Evolutionary conservation across 2,888 invertebrate species (phyloP).

Genomic region (Chesias legatella): DNA sequence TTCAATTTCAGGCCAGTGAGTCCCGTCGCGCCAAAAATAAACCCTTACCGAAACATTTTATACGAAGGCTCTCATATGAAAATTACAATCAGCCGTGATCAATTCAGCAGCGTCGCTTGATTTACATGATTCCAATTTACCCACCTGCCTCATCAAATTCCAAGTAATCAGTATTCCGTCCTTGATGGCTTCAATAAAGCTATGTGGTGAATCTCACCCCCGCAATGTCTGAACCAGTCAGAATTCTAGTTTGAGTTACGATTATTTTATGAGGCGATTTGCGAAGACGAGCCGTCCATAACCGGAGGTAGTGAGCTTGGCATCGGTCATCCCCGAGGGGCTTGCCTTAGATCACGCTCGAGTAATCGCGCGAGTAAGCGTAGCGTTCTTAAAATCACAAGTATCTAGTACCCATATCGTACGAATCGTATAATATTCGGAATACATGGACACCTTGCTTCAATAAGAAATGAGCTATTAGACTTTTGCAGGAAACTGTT

Average conservation of each 20-base stretch:
- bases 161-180: slow-evolving; percentile 19
- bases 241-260: slow-evolving; percentile 19
- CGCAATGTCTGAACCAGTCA: slow-evolving; percentile 7
- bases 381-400: no score
- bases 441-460: no score
- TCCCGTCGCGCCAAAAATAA: no score
- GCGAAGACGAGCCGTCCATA: slow-evolving; percentile 19
- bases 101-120: slow-evolving; percentile 14
- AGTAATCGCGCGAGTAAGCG: neutral
- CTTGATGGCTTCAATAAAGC: slow-evolving; percentile 23
- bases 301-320: slow-evolving; percentile 17
- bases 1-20: no score
- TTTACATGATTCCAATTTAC: slow-evolving; percentile 25
- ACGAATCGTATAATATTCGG: no score
- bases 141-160: slow-evolving; percentile 24
- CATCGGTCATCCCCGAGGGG: slow-evolving; percentile 15
- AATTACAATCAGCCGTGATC: slow-evolving; percentile 18
- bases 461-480: no score
- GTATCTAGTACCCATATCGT: no score
- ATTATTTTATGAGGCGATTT: slow-evolving; percentile 31
- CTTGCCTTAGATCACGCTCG: slow-evolving; percentile 5
- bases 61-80: slow-evolving; percentile 2
- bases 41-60: neutral
- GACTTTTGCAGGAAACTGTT: no score
- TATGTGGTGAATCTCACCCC: slow-evolving; percentile 18